Evolutionary conservation across 1,140 invertebrate species (phyloP).

Genomic region (Drosophila chauvacae): DNA sequence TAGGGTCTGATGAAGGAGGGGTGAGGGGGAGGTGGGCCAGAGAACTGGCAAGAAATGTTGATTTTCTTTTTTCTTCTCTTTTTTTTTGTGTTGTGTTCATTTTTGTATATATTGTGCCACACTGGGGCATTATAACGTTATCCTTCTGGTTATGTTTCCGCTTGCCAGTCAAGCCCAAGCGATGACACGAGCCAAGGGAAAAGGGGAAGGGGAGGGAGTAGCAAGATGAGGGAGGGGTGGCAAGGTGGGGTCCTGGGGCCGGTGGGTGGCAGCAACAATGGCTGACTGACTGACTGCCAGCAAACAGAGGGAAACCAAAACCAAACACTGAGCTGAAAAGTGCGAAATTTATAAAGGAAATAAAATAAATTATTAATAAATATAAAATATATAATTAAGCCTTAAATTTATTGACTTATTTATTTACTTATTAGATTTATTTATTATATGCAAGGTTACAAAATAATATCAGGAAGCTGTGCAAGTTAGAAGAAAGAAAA

Average conservation of each 20-base stretch:
- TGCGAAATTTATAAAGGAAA: too few species aligned
- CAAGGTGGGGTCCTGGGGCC: neutral
- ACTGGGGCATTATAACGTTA: conserved; percentile 83
- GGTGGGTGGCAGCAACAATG: conserved; percentile 61
- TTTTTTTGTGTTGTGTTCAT: conserved; percentile 43
- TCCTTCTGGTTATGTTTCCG: conserved; percentile 83
- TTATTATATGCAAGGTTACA: neutral
- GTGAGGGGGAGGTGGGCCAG: conserved; percentile 11
- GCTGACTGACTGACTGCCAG: conserved; percentile 80
- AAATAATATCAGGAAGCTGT: neutral
- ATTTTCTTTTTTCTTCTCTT: conserved; percentile 38
- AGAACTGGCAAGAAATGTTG: conserved; percentile 66
- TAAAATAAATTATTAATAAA: too few species aligned
- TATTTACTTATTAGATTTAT: too few species aligned
- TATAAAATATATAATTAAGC: neutral
- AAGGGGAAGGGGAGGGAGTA: neutral
- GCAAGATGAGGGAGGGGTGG: neutral
- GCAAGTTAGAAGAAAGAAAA: neutral
- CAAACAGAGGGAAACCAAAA: conserved; percentile 39
- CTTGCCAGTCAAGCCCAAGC: conserved; percentile 68
- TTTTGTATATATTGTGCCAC: conserved; percentile 64
- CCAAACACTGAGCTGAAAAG: conserved; percentile 25
- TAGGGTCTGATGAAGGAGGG: conserved; percentile 15
- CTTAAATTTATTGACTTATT: rapidly evolving
- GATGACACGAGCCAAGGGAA: conserved; percentile 45